phyloP scores from a whole-genome alignment of 2,797 vertebrate genomes.

The Sphenopsis melanotis region DNA sequence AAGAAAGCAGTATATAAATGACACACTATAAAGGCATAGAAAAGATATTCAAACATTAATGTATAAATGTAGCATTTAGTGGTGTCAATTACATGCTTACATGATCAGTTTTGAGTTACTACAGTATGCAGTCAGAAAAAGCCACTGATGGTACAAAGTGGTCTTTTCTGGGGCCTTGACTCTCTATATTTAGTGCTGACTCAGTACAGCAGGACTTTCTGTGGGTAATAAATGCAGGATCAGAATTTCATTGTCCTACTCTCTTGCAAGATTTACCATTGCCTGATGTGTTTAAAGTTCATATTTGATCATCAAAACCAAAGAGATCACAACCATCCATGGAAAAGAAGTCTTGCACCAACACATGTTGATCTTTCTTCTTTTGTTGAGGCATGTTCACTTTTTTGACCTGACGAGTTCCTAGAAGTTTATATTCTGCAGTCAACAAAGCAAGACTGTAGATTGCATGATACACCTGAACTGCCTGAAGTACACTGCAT shows the following conservation, averaged over 20 bases:
- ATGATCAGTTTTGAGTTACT: not conserved
- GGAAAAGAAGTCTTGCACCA: not conserved
- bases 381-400: fast-evolving
- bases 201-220: not conserved
- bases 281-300: not conserved
- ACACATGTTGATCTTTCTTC: not conserved
- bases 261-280: not conserved
- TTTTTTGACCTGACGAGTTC: not conserved
- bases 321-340: not conserved
- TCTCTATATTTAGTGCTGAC: not conserved
- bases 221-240: not conserved
- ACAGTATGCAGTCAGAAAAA: not conserved
- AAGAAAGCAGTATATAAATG: not conserved
- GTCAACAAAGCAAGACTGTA: not conserved
- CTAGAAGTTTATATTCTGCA: not conserved
- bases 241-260: not conserved
- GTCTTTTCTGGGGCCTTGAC: not conserved
- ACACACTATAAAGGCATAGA: not conserved
- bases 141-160: not conserved
- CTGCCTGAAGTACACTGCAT: not conserved
- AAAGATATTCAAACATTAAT: not conserved
- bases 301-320: not conserved
- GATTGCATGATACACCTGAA: not conserved
- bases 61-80: not conserved
- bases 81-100: not conserved